These are phyloP conservation scores for Centropyge bicolor DNA, from an alignment of 2,797 vertebrate species.

Conservation along the genomic window DNA sequence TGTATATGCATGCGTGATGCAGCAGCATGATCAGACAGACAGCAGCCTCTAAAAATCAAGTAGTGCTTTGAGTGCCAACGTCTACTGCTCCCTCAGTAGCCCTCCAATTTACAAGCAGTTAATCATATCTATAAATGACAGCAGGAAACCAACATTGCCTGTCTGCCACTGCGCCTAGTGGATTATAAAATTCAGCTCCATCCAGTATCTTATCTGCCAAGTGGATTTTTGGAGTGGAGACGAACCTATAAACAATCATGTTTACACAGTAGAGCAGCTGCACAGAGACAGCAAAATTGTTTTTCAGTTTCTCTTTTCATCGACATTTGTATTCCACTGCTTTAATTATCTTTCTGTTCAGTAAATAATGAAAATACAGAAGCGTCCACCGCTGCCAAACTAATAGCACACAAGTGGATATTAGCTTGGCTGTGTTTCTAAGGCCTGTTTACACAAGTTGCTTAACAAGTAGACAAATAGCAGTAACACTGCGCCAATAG, in stretches of 20 bases:
- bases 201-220: slow-evolving; percentile 69
- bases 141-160: slow-evolving; percentile 56
- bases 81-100: slow-evolving; percentile 20
- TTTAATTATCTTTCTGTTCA: slow-evolving; percentile 48
- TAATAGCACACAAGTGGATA: slow-evolving; percentile 59
- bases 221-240: slow-evolving; percentile 66
- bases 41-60: not conserved
- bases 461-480: slow-evolving; percentile 27
- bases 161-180: slow-evolving; percentile 65
- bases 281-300: slow-evolving; percentile 54
- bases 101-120: slow-evolving; percentile 47
- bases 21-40: not conserved
- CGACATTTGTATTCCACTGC: slow-evolving; percentile 41
- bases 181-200: slow-evolving; percentile 65
- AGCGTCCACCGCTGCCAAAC: slow-evolving; percentile 34
- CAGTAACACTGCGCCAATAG: not conserved
- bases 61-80: not conserved
- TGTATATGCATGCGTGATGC: not conserved
- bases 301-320: slow-evolving; percentile 55
- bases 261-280: slow-evolving; percentile 65
- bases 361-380: slow-evolving; percentile 55
- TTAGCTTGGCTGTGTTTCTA: slow-evolving; percentile 43
- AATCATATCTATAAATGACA: slow-evolving; percentile 55
- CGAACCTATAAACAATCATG: slow-evolving; percentile 61
- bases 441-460: slow-evolving; percentile 41